A percentile compares a stretch with the other conserved stretches of the same genome.
Conservation (phyloP, 2,113 vertebrate genomes). For the Grammomys dolichurus region DNA sequence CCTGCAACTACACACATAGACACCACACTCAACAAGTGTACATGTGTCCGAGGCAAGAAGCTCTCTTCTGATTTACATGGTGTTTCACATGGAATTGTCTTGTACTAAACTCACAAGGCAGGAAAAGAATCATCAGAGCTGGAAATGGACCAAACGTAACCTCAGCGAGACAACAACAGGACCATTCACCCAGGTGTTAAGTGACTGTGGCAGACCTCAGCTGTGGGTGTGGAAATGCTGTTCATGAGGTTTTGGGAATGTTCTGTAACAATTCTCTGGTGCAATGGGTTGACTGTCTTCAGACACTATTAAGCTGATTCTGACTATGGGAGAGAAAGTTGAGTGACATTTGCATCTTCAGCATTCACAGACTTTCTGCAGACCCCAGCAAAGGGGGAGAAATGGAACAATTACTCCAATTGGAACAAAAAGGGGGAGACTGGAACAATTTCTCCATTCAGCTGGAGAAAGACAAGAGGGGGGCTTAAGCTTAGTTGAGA, state of each 20-base stretch:
- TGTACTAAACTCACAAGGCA: slow-evolving; percentile 86
- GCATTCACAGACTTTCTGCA: slow-evolving; percentile 49
- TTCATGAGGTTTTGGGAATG: slow-evolving; percentile 39
- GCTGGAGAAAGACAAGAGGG: slow-evolving; percentile 26
- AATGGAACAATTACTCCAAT: slow-evolving; percentile 36
- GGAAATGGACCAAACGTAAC: slow-evolving; percentile 75
- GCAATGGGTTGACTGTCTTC: slow-evolving; percentile 52
- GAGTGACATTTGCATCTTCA: slow-evolving; percentile 45
- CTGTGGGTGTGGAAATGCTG: slow-evolving; percentile 65
- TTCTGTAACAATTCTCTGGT: not conserved
- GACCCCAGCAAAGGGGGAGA: slow-evolving; percentile 49
- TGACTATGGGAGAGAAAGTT: slow-evolving; percentile 66
- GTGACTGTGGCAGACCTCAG: slow-evolving; percentile 75
- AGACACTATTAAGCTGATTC: slow-evolving; percentile 37
- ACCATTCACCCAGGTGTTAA: slow-evolving; percentile 73
- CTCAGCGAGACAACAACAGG: slow-evolving; percentile 76
- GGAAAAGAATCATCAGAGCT: slow-evolving; percentile 71
- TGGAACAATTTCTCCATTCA: not conserved
- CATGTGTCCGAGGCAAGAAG: slow-evolving; percentile 84
- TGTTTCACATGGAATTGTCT: slow-evolving; percentile 85
- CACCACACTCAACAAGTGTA: slow-evolving; percentile 79
- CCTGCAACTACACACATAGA: slow-evolving; percentile 15
- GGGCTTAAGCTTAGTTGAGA: slow-evolving; percentile 55
- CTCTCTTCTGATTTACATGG: slow-evolving; percentile 88
- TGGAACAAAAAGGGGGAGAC: too few relatives aligned